Evolutionary conservation across 2,888 invertebrate genomes (phyloP).

Genomic region (Tipula unca): DNA sequence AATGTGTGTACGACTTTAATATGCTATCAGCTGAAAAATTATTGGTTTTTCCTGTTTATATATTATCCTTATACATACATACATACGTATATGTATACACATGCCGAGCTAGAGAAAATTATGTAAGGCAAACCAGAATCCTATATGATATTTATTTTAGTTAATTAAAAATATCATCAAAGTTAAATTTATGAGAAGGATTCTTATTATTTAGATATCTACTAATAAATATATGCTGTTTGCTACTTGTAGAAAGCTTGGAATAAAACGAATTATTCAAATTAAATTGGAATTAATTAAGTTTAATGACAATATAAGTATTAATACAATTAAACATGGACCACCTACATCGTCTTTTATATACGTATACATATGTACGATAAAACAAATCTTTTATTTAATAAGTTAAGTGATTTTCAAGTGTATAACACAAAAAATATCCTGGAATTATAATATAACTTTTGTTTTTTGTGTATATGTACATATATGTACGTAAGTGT

Average conservation of each 20-base stretch:
- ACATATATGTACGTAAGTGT: neutral
- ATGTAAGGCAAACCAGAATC: neutral
- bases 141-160: neutral
- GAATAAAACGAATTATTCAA: neutral
- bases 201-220: no score
- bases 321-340: neutral
- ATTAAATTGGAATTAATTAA: neutral
- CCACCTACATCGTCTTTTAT: neutral
- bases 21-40: neutral
- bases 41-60: neutral
- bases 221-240: neutral
- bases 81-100: no score
- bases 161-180: neutral
- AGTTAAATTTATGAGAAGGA: neutral
- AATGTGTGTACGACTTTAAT: neutral
- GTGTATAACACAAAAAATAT: neutral
- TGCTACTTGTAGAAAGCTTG: neutral
- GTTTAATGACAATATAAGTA: neutral
- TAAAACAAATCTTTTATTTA: constrained; percentile 8
- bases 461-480: neutral
- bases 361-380: neutral
- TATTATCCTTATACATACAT: neutral
- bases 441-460: neutral
- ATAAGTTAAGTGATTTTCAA: neutral
- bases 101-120: neutral